Base-by-base conservation (phyloP, 30 jellyfish, hydroid and myxozoan genomes). In the Aurelia aurita region DNA sequence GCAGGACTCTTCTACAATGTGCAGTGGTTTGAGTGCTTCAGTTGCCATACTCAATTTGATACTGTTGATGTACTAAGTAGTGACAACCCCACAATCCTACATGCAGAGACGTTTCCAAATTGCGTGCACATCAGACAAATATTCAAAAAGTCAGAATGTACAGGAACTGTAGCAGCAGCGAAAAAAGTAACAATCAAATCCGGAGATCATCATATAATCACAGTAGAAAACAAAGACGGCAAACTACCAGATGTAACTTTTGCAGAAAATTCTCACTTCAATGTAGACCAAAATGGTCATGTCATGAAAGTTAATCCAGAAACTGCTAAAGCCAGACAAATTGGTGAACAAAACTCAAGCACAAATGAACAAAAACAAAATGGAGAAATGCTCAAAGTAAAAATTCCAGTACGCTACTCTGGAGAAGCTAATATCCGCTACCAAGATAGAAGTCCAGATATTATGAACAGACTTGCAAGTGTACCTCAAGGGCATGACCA, bases 1-100 rank as follows among this genome's bases (percentile, higher is more conserved):
- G 88, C 88, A 26, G 88, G 88, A n/a, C 45, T 77, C 1, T 77
- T 77, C 35, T 77, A 58, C 70, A 77, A 66, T 31, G 69, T 21
- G 13, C 25, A 60, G 5, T 22, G 27, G 0, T 77, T 77, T 77
- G 88, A 77, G 34, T 77, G 88, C 32, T 59, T 51, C 55, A 7
- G 49, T 43, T 77, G 88, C 64, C 88, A 77, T 39, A 61, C 69
- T 51, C 88, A 60, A 71, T 77, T 77, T 59, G 88, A 77, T 21
- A 28, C 45, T 10, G 27, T 22, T 13, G 88, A 77, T 14, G 45
- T 77, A 21, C 31, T 77, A 10, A 35, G 59, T 15, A 19, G 79
- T 49, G 66, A 63, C 22, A 69, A 77, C 47, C 69, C 79, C 5
- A 39, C 63, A 45, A 21, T 21, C 6, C 39, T 59, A 25, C 88